Conservation (phyloP, 2,113 vertebrate species). For the Labeo rohita region DNA sequence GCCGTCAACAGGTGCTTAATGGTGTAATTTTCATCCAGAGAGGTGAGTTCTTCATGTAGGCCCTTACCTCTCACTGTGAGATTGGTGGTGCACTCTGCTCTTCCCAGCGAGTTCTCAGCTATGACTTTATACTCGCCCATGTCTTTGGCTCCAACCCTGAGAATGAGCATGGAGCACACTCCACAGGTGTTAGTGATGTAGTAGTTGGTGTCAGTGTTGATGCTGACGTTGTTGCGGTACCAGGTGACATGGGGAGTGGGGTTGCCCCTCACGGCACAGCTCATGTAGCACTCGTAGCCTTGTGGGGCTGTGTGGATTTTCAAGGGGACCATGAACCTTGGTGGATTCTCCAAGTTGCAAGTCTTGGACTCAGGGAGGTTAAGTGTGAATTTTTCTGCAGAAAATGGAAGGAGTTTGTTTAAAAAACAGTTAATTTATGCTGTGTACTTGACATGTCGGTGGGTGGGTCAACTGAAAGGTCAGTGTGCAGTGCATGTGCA, state of each 20-base stretch:
- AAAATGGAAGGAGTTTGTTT: neutral
- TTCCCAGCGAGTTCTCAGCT: slow-evolving; percentile 82
- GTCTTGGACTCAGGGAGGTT: slow-evolving; percentile 68
- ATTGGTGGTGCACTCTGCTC: slow-evolving; percentile 78
- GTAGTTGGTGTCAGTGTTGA: slow-evolving; percentile 79
- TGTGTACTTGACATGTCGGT: neutral
- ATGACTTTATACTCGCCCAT: slow-evolving; percentile 83
- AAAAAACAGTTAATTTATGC: neutral
- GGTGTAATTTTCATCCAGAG: neutral
- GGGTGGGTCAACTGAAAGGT: neutral
- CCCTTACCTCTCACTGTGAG: slow-evolving; percentile 83
- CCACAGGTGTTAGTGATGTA: slow-evolving; percentile 85
- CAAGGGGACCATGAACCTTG: slow-evolving; percentile 81
- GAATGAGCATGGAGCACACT: slow-evolving; percentile 87
- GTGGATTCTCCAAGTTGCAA: slow-evolving; percentile 77
- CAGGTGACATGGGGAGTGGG: slow-evolving; percentile 85
- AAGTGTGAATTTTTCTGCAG: slow-evolving; percentile 76
- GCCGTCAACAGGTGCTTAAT: neutral
- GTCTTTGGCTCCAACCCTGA: slow-evolving; percentile 79
- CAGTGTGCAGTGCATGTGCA: neutral
- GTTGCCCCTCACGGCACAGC: slow-evolving; percentile 83
- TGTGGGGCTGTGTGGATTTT: slow-evolving; percentile 83
- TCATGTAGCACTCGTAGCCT: slow-evolving; percentile 90
- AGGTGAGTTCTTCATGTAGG: neutral
- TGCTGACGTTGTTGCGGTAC: slow-evolving; percentile 81